phyloP scores from a whole-genome alignment of 37 sponge, comb jelly and placozoan genomes.

The Dysidea cf. avara region DNA sequence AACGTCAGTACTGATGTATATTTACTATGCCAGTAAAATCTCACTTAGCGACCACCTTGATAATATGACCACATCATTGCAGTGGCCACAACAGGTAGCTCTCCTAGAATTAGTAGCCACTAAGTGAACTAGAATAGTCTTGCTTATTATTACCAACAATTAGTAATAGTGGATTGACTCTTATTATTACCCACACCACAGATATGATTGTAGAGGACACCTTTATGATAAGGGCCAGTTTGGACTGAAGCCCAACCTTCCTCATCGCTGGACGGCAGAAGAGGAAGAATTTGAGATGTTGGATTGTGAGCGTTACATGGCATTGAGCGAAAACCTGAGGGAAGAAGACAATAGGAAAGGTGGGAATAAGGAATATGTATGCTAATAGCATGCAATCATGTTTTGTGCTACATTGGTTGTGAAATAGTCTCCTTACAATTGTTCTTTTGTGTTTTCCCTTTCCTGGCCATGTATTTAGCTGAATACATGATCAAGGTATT shows the following conservation, averaged over 20 bases:
- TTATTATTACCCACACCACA: too few relatives aligned
- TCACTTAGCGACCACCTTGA: too few relatives aligned
- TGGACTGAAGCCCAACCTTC: conserved; percentile 76
- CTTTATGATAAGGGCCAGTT: conserved; percentile 76
- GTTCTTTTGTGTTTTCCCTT: not conserved
- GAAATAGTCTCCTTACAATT: not conserved
- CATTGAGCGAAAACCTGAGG: conserved; percentile 61
- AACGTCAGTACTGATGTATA: too few relatives aligned
- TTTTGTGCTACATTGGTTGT: too few relatives aligned
- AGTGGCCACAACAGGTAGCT: too few relatives aligned
- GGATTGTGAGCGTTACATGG: conserved; percentile 83
- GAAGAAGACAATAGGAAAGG: conserved; percentile 57
- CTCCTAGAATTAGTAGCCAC: too few relatives aligned
- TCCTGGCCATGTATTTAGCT: conserved; percentile 6
- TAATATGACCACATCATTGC: too few relatives aligned
- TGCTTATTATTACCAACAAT: too few relatives aligned
- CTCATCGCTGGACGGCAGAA: conserved; percentile 42
- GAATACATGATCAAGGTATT: not conserved
- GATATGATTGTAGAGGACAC: conserved; percentile 81
- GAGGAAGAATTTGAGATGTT: conserved; percentile 70
- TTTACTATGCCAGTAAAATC: too few relatives aligned
- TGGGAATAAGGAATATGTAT: not conserved
- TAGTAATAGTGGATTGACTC: too few relatives aligned
- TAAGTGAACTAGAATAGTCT: too few relatives aligned
- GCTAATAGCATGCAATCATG: not conserved